Evolutionary conservation across 2,797 vertebrate genomes (phyloP).

Genomic region (Rhinichthys osculus): DNA sequence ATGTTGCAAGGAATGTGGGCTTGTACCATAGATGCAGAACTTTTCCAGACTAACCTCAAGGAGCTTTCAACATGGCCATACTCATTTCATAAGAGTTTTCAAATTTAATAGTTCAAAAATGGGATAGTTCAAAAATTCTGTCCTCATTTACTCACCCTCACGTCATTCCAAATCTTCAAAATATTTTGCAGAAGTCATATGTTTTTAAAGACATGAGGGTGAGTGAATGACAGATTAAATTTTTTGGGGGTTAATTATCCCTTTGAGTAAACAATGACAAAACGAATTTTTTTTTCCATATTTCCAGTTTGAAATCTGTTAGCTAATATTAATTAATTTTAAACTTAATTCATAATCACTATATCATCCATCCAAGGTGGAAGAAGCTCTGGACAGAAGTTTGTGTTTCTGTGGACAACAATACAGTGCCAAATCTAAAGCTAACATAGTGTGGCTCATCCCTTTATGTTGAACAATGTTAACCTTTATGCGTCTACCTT

Average conservation of each 20-base stretch:
- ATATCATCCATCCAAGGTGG: not conserved
- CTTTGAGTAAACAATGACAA: not conserved
- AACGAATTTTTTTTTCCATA: not conserved
- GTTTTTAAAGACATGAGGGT: not conserved
- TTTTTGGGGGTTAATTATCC: not conserved
- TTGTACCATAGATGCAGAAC: conserved; percentile 40
- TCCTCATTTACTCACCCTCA: not conserved
- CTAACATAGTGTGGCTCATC: not conserved
- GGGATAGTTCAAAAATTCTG: not conserved
- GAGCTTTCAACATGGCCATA: not conserved
- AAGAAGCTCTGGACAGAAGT: not conserved
- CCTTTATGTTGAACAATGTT: not conserved
- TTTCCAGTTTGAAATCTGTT: conserved; percentile 7
- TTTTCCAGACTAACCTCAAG: not conserved
- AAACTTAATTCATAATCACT: not conserved
- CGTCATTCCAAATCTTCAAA: not conserved
- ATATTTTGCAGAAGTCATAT: not conserved
- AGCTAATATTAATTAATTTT: not conserved
- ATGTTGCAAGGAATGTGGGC: conserved; percentile 33
- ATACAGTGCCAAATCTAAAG: not conserved
- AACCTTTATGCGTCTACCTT: not conserved
- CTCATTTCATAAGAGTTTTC: not conserved
- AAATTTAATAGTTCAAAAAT: not conserved
- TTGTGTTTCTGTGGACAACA: not conserved
- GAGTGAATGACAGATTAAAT: not conserved